Percentiles rank a stretch among this genome's conserved stretches.
phyloP scores from a whole-genome alignment of 92 coral and sea anemone genomes.

The Bergia puertoricense region DNA sequence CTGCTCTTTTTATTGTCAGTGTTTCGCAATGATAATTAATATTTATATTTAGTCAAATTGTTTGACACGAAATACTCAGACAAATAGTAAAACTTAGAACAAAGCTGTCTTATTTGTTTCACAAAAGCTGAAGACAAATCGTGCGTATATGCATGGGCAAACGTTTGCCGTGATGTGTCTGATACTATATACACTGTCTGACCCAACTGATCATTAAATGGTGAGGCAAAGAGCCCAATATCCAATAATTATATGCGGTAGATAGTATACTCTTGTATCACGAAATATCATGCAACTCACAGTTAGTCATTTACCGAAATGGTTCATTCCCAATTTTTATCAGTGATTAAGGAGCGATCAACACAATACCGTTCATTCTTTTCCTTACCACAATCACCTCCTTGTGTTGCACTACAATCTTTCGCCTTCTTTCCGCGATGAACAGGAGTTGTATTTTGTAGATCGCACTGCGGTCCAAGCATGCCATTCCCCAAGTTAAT shows the following conservation, averaged over 20 bases:
- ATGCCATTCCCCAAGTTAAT: slow-evolving; percentile 63
- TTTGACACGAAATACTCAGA: too few relatives aligned
- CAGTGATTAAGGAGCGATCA: neutral
- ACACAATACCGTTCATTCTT: neutral
- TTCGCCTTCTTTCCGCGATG: slow-evolving; percentile 42
- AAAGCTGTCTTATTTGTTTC: too few relatives aligned
- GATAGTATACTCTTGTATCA: neutral
- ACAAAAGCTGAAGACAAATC: neutral
- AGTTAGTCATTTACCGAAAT: neutral
- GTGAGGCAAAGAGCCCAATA: too few relatives aligned
- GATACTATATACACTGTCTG: neutral
- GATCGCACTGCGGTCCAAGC: slow-evolving; percentile 42
- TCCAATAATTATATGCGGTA: neutral
- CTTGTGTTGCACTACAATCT: neutral
- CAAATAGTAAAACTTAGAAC: too few relatives aligned
- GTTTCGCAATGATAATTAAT: too few relatives aligned
- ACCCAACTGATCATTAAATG: neutral
- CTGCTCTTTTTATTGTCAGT: too few relatives aligned
- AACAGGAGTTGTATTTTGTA: slow-evolving; percentile 62
- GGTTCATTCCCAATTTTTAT: neutral
- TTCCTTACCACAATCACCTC: slow-evolving; percentile 23
- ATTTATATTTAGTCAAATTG: too few relatives aligned
- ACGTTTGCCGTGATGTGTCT: neutral
- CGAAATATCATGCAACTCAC: neutral
- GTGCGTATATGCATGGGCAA: neutral